A percentile compares a stretch with the other conserved stretches of the same genome.
phyloP scores from a whole-genome alignment of 2,113 vertebrate genomes.

The Thymallus thymallus region DNA sequence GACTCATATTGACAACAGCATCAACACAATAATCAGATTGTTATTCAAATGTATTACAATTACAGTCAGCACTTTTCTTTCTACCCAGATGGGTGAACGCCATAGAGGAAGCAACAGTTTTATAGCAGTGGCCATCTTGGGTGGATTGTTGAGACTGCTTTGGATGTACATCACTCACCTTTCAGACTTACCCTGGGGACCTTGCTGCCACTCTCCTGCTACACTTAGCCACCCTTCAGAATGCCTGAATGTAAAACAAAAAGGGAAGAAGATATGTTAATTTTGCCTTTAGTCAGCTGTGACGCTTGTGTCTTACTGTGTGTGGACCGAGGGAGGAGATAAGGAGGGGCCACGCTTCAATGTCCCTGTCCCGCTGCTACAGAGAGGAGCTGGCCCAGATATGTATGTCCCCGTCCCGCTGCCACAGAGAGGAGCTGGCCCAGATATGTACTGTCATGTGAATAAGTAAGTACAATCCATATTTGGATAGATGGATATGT shows the following conservation, averaged over 20 bases:
- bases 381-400: conserved; percentile 55
- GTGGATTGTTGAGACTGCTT: background rate
- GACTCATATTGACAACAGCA: background rate
- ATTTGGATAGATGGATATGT: too few species aligned
- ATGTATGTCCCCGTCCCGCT: conserved; percentile 43
- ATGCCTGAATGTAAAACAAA: conserved; percentile 41
- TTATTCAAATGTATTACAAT: background rate
- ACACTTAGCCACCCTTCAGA: conserved; percentile 2
- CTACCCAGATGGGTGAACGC: conserved; percentile 88
- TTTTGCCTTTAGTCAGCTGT: conserved; percentile 19
- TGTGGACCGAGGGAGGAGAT: conserved; percentile 24
- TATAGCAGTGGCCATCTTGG: conserved; percentile 79
- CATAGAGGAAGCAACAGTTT: conserved; percentile 93
- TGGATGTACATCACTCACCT: background rate
- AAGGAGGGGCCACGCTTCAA: conserved; percentile 42
- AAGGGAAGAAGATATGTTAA: conserved; percentile 6
- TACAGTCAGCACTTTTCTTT: conserved; percentile 8
- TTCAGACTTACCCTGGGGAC: background rate
- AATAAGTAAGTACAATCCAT: too few species aligned
- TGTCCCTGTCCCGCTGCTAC: conserved; percentile 40
- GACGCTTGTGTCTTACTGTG: conserved; percentile 19
- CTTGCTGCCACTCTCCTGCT: conserved; percentile 6
- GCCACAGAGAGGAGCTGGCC: conserved; percentile 42
- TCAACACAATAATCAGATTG: background rate
- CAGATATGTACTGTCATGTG: too few species aligned